Percentiles rank a stretch among this genome's conserved stretches.
Evolutionary conservation across 30 jellyfish, hydroid and myxozoan genomes (phyloP).

Genomic region (Cassiopea xamachana): DNA sequence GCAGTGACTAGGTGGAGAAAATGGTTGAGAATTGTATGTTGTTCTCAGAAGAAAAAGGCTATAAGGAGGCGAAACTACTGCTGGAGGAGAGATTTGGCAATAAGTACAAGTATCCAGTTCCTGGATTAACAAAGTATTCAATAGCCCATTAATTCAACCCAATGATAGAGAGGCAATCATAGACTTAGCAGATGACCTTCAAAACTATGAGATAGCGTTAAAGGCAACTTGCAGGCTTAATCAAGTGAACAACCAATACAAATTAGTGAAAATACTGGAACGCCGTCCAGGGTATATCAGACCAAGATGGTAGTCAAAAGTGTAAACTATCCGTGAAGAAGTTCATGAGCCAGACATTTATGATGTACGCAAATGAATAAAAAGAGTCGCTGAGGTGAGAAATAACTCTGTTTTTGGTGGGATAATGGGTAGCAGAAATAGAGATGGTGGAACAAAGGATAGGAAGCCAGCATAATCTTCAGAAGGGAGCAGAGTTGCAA

Average conservation of each 20-base stretch:
- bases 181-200: conserved; percentile 66
- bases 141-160: conserved; percentile 51
- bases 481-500: conserved; percentile 37
- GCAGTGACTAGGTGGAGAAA: conserved; percentile 47
- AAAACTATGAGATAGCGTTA: conserved; percentile 55
- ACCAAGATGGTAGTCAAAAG: conserved; percentile 59
- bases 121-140: conserved; percentile 56
- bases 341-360: conserved; percentile 50
- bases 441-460: conserved; percentile 41
- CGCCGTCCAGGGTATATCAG: conserved; percentile 74
- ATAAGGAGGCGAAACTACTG: conserved; percentile 48
- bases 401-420: conserved; percentile 66
- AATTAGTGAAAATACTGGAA: conserved; percentile 52
- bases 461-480: conserved; percentile 28
- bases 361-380: conserved; percentile 50
- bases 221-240: conserved; percentile 66
- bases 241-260: conserved; percentile 63
- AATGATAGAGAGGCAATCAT: conserved; percentile 64
- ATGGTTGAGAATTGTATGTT: conserved; percentile 42
- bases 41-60: conserved; percentile 31
- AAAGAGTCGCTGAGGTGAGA: conserved; percentile 52
- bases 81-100: conserved; percentile 65
- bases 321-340: conserved; percentile 47
- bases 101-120: conserved; percentile 56
- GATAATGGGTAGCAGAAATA: conserved; percentile 31